Base-by-base conservation (phyloP, 2,113 vertebrate species). In the Ptychochromis oligacanthus region DNA sequence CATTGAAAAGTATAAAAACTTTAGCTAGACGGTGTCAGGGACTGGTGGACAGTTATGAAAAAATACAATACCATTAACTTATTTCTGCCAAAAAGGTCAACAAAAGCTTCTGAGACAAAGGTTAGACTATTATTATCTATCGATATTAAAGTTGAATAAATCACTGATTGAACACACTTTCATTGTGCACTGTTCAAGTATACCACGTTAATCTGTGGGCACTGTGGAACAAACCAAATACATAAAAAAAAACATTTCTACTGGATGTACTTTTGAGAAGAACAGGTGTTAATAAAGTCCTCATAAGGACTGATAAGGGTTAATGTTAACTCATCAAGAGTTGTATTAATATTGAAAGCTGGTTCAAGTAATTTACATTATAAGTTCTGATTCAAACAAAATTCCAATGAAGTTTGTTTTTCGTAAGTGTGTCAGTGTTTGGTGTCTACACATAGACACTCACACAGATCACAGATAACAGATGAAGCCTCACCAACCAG, bases 401-500 rank as follows among this genome's bases (percentile, higher is more conserved):
- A 52, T 75, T 14, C n/a, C 28, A 55, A 9, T 14, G 3, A 46
- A 36, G 0, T 24, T 36, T 64, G 28, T 18, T 49, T 72, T 67
- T 56, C 17, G 26, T 4, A 57, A 40, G 20, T 38, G 31, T 38
- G 9, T 67, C 38, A 36, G 36, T 36, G 4, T 36, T 36, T 36
- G 36, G 36, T 36, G 36, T 52, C 46, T 17, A 52, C 67, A 31
- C 65, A 59, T 26, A 38, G 54, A 46, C 31, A 56, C 34, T 58
- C 6, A 77, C 49, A 57, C 9, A 31, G 26, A 15, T 5, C 31
- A 20, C 60, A 83, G 67, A 56, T 14, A 79, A 31, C 15, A 78
- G 72, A 82, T 1, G 20, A 85, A 85, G 43, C 85, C 95, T 96
- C 92, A 96, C 96, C 95, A 93, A 90, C 88, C 86, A 81, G 87